Evolutionary conservation across 1,140 invertebrate species (phyloP).

Genomic region (Ladona fulva): DNA sequence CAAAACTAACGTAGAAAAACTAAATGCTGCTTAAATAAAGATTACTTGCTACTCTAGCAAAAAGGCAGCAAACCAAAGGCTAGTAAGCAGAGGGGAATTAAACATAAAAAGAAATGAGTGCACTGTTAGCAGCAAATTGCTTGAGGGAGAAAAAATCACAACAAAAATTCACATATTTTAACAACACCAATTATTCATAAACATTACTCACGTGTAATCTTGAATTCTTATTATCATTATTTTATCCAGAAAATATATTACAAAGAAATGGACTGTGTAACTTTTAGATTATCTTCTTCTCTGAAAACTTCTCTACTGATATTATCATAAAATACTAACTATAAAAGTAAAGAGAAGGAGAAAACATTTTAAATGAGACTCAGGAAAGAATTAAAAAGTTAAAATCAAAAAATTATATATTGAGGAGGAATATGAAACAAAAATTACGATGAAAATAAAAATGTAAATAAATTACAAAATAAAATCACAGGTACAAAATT

Average conservation of each 20-base stretch:
- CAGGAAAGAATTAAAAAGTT: not conserved
- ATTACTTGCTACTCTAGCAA: not conserved
- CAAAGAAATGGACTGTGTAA: too few relatives aligned
- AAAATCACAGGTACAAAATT: not conserved
- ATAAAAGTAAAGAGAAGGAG: not conserved
- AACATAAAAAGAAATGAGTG: not conserved
- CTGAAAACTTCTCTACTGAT: too few relatives aligned
- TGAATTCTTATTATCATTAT: not conserved
- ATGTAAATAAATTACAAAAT: not conserved
- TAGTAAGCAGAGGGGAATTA: not conserved
- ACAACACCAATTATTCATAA: slow-evolving; percentile 1
- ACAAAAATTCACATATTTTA: not conserved
- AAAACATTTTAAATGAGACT: not conserved
- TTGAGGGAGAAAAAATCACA: not conserved
- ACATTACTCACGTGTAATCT: not conserved
- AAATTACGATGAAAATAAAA: not conserved
- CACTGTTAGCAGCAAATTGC: not conserved
- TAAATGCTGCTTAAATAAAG: not conserved
- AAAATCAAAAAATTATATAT: not conserved
- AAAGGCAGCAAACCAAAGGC: not conserved
- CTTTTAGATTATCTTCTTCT: too few relatives aligned
- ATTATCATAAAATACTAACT: not conserved
- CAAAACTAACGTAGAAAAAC: not conserved
- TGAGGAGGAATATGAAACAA: not conserved
- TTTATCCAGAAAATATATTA: too few relatives aligned